These are phyloP conservation scores for Darevskia nairensis DNA, from an alignment of 2,797 vertebrate genomes.

Conservation along the genomic window DNA sequence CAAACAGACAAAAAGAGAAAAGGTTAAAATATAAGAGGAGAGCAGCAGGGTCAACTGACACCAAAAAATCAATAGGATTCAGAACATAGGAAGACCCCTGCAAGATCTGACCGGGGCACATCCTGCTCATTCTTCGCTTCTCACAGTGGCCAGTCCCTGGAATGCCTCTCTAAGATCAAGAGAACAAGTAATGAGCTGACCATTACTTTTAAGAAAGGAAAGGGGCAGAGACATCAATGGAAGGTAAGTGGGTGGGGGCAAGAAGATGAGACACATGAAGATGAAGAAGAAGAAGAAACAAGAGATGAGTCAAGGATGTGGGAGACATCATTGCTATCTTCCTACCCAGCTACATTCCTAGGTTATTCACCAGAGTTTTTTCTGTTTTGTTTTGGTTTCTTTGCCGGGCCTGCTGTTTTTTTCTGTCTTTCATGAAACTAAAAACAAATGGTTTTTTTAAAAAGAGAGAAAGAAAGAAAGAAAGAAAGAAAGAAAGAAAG, in stretches of 20 bases:
- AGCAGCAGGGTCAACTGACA: neutral
- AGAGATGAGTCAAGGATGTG: neutral
- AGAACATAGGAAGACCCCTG: neutral
- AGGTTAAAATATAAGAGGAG: neutral
- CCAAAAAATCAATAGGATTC: neutral
- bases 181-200: neutral
- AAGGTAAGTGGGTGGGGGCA: neutral
- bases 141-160: too few species aligned
- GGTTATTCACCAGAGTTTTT: neutral
- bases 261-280: neutral
- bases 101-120: too few species aligned
- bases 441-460: neutral
- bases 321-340: neutral
- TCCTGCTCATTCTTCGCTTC: too few species aligned
- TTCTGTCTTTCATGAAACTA: neutral
- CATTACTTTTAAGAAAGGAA: neutral
- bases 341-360: neutral
- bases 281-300: neutral
- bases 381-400: too few species aligned
- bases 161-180: neutral
- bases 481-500: too few species aligned
- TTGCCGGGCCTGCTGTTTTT: neutral
- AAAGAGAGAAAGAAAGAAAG: too few species aligned
- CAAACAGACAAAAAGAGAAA: neutral
- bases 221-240: neutral